These are phyloP conservation scores for Microtus ochrogaster DNA, from an alignment of 2,113 vertebrate genomes.

Conservation along the genomic window DNA sequence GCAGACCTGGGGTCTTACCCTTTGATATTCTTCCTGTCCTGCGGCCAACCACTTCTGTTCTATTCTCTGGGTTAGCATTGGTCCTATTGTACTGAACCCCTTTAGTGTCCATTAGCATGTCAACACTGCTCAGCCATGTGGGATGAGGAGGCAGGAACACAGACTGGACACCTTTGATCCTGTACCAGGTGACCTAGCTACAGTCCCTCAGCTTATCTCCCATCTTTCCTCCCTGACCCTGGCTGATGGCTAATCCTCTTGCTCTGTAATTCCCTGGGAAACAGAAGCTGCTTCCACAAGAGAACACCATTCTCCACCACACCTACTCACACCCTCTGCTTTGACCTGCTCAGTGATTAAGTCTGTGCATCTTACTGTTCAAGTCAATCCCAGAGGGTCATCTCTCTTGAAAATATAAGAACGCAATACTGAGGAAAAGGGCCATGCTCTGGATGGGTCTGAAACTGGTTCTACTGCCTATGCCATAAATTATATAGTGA, in stretches of 20 bases:
- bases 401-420: neutral
- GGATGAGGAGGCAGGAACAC: neutral
- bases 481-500: neutral
- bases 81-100: fast-evolving
- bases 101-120: fast-evolving
- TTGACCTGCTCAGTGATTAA: neutral
- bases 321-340: neutral
- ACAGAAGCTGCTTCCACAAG: neutral
- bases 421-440: neutral
- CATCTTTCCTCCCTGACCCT: fast-evolving
- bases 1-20: neutral
- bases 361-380: neutral
- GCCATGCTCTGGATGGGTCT: neutral
- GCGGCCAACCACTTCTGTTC: neutral
- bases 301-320: neutral
- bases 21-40: too few species aligned
- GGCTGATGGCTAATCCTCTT: neutral
- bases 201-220: fast-evolving
- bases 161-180: neutral
- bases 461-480: neutral
- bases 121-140: neutral
- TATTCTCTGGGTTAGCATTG: neutral
- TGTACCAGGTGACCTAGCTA: neutral
- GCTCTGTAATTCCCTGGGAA: neutral
- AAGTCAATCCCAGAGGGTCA: neutral